Evolutionary conservation across 2,888 invertebrate species (phyloP).

Genomic region (Boloria selene): DNA sequence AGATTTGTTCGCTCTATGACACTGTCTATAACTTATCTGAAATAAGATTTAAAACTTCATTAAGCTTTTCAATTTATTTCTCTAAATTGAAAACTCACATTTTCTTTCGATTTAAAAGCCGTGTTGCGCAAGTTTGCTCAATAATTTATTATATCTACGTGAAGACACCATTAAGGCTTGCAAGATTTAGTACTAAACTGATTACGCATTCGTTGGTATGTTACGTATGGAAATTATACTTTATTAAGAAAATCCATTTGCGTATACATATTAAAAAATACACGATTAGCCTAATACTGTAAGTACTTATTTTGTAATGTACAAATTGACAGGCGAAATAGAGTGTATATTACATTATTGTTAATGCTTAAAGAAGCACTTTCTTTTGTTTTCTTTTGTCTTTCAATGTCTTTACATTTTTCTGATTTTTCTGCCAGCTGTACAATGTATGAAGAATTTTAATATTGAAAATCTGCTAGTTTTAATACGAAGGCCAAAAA

Average conservation of each 20-base stretch:
- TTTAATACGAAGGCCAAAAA: no score
- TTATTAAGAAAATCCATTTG: background rate
- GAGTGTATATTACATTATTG: no score
- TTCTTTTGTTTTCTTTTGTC: no score
- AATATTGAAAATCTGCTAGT: no score
- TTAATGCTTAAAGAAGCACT: no score
- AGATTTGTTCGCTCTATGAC: no score
- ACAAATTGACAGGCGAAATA: no score
- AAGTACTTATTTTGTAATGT: background rate
- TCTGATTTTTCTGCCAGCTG: no score
- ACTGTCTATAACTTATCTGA: background rate
- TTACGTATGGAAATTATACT: background rate
- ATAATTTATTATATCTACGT: slow-evolving; percentile 27
- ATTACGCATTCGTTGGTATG: slow-evolving; percentile 14
- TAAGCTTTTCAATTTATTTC: background rate
- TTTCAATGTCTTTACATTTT: no score
- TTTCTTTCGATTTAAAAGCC: slow-evolving; percentile 6
- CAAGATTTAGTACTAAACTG: slow-evolving; percentile 18
- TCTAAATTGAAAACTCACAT: slow-evolving; percentile 11
- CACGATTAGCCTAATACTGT: background rate
- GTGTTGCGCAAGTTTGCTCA: slow-evolving; percentile 5
- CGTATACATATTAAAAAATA: background rate
- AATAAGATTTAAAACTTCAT: slow-evolving; percentile 4
- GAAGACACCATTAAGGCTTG: slow-evolving; percentile 24
- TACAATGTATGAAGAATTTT: no score